Base-by-base conservation (phyloP, 53 echinoderm and acorn worm genomes). In the Echinarachnius parma region DNA sequence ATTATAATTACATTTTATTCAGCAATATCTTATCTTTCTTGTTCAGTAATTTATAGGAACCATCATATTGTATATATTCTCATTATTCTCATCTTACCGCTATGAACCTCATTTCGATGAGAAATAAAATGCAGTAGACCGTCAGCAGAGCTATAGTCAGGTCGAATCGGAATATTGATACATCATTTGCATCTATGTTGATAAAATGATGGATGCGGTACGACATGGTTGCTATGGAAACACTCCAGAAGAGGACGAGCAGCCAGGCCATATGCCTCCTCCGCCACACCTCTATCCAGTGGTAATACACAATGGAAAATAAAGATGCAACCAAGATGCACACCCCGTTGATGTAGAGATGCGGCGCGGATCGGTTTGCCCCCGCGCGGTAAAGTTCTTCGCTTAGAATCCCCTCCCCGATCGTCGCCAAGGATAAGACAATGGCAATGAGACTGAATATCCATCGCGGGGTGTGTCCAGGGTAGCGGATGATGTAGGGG, bases 381-480 rank as follows among this genome's bases (percentile, higher is more conserved):
- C 78, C 53, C 2, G 32, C 31, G 33, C 56, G 39, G 30, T 46
- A 78, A 4, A 58, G 28, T 3, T 65, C 66, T 2, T 78, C 66
- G 21, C 20, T 53, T 9, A 64, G 56, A 14, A 78, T 39, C 7
- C 64, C 88, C 76, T 65, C 84, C 60, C 75, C 83, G 55, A 83
- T 31, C 1, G 75, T 36, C 0, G 75, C 48, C 4, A 84, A 21
- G 11, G 63, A 30, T 4, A 76, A 46, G 61, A 64, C 9, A 23
- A 79, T 10, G 10, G 54, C 4, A 16, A 46, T 42, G 8, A 83
- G 13, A 61, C 60, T 35, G 0, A 59, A 24, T 0, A 83, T 30
- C 83, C 83, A 83, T 4, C 80, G 29, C 19, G 59, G 2, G 1
- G 42, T 33, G 34, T 88, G 88, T 3, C 88, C 88, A 11, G 83